These are phyloP conservation scores for Thripadectes ignobilis DNA, from an alignment of 2,797 vertebrate genomes.

Conservation along the genomic window DNA sequence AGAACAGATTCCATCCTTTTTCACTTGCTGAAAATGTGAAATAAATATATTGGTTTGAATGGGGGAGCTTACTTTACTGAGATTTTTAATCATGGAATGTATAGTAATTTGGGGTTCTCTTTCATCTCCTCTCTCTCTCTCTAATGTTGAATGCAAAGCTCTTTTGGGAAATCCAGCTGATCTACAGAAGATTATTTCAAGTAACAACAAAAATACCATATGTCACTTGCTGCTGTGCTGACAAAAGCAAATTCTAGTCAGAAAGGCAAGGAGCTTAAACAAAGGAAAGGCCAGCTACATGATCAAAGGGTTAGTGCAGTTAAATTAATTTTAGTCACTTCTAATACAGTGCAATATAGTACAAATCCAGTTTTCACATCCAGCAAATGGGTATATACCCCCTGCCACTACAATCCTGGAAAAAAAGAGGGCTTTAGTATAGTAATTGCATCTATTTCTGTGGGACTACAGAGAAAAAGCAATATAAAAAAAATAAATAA, in stretches of 20 bases:
- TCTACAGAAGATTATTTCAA: slow-evolving; percentile 53
- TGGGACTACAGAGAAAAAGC: neutral
- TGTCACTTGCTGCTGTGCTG: slow-evolving; percentile 35
- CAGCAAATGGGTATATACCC: neutral
- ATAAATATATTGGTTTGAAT: neutral
- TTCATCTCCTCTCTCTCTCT: neutral
- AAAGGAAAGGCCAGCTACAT: neutral
- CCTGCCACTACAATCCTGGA: neutral
- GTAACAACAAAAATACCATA: slow-evolving; percentile 44
- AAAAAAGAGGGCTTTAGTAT: fast-evolving
- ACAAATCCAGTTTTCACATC: neutral
- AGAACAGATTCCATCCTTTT: neutral
- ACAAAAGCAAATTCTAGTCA: slow-evolving; percentile 28
- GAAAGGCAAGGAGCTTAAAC: neutral
- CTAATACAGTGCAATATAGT: neutral
- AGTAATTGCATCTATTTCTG: neutral
- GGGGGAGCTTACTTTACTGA: neutral
- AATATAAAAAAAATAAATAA: neutral
- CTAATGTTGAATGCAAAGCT: slow-evolving; percentile 20
- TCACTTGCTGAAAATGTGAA: neutral
- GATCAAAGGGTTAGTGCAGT: slow-evolving; percentile 6
- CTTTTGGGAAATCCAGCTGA: slow-evolving; percentile 43
- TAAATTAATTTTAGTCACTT: slow-evolving; percentile 8
- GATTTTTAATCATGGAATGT: neutral
- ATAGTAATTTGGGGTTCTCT: neutral